phyloP scores from a whole-genome alignment of 2,888 invertebrate species.

The Mimumesa dahlbomi region DNA sequence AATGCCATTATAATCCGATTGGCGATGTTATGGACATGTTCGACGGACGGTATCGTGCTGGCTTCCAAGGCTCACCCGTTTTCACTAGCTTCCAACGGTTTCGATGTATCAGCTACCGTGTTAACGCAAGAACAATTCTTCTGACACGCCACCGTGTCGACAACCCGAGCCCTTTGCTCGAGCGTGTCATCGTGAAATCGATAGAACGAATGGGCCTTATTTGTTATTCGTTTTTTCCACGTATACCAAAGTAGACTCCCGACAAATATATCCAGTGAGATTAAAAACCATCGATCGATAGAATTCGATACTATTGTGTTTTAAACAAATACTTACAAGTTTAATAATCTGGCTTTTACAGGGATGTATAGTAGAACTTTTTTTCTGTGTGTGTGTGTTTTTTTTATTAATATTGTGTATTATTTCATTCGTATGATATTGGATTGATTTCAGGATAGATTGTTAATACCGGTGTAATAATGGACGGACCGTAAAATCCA shows the following conservation, averaged over 20 bases:
- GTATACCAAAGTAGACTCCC: too few species aligned
- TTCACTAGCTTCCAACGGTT: not conserved
- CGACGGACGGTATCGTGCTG: conserved; percentile 5
- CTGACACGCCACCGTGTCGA: conserved; percentile 35
- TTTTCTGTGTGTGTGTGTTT: too few species aligned
- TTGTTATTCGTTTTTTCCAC: conserved; percentile 43
- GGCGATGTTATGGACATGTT: conserved; percentile 31
- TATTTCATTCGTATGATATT: too few species aligned
- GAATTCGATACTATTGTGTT: not conserved
- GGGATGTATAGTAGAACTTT: too few species aligned
- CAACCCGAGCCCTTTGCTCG: conserved; percentile 29
- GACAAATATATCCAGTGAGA: not conserved
- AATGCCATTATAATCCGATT: conserved; percentile 45
- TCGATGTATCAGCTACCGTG: conserved; percentile 13
- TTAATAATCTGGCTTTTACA: too few species aligned
- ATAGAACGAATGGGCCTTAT: conserved; percentile 40
- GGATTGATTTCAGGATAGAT: too few species aligned
- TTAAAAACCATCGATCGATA: not conserved
- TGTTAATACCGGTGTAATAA: too few species aligned
- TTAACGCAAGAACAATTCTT: conserved; percentile 50
- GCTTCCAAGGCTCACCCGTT: not conserved
- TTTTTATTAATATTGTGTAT: too few species aligned
- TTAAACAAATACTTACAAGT: too few species aligned
- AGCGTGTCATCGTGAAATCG: conserved; percentile 47
- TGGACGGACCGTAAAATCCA: too few species aligned